Percentiles rank a stretch among this genome's conserved stretches.
Conservation (phyloP, 2,888 invertebrate species). For the Drosophila bunnanda region DNA sequence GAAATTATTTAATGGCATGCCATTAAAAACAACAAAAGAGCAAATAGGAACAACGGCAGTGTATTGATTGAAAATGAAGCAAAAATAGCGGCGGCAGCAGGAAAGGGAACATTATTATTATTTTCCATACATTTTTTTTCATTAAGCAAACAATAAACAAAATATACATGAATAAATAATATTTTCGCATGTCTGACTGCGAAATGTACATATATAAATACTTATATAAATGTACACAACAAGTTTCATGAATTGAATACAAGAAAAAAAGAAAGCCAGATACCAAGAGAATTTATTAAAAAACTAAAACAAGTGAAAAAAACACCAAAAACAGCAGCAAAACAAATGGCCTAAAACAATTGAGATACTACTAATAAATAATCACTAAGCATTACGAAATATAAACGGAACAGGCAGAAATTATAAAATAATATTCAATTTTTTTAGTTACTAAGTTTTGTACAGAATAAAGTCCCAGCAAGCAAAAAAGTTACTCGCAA, state of each 20-base stretch:
- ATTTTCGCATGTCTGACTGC: slow-evolving; percentile 43
- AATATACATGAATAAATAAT: slow-evolving; percentile 65
- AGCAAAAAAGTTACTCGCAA: slow-evolving; percentile 52
- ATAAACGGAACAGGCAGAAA: slow-evolving; percentile 27
- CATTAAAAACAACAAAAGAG: slow-evolving; percentile 73
- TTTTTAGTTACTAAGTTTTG: slow-evolving; percentile 27
- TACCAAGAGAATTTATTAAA: slow-evolving; percentile 40
- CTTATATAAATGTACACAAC: slow-evolving; percentile 42
- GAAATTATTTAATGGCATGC: slow-evolving; percentile 78
- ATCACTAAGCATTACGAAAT: slow-evolving; percentile 68
- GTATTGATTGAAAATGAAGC: slow-evolving; percentile 60
- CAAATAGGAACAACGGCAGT: slow-evolving; percentile 39
- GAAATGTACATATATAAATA: slow-evolving; percentile 52
- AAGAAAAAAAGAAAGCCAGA: slow-evolving; percentile 57
- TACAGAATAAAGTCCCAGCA: slow-evolving; percentile 24
- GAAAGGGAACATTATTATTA: slow-evolving; percentile 27
- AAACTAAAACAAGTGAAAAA: slow-evolving; percentile 13
- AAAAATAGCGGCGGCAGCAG: slow-evolving; percentile 2
- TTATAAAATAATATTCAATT: slow-evolving; percentile 16
- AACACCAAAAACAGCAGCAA: slow-evolving; percentile 28
- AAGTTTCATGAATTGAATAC: slow-evolving; percentile 63
- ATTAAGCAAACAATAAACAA: slow-evolving; percentile 50
- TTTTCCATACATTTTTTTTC: slow-evolving; percentile 26
- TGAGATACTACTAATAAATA: slow-evolving; percentile 67
- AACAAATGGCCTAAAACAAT: slow-evolving; percentile 41